These are phyloP conservation scores for Troides oblongomaculatus DNA, from an alignment of 2,888 invertebrate species.

Conservation along the genomic window DNA sequence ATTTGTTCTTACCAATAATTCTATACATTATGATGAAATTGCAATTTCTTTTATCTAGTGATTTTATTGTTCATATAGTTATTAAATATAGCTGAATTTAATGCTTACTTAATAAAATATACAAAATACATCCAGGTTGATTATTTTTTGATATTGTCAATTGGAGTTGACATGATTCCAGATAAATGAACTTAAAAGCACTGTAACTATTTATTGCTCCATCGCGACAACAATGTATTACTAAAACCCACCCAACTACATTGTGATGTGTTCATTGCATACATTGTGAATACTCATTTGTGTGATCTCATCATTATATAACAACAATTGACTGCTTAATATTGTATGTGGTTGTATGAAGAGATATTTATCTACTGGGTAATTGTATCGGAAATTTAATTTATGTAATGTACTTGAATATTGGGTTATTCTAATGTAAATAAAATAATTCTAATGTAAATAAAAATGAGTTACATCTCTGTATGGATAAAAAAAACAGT, in stretches of 20 bases:
- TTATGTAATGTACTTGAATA: neutral
- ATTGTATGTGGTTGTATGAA: neutral
- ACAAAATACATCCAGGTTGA: too few species aligned
- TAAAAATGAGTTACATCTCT: neutral
- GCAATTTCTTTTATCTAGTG: too few species aligned
- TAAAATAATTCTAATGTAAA: neutral
- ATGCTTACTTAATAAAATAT: too few species aligned
- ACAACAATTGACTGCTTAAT: slow-evolving; percentile 2
- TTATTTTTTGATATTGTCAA: too few species aligned
- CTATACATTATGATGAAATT: too few species aligned
- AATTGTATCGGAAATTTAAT: neutral
- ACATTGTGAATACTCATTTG: slow-evolving; percentile 10
- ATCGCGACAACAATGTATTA: slow-evolving; percentile 16
- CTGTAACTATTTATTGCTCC: slow-evolving; percentile 3
- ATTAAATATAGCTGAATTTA: too few species aligned
- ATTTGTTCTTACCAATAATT: too few species aligned
- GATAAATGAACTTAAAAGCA: neutral
- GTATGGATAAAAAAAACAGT: too few species aligned
- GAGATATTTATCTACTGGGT: neutral
- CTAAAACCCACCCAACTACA: slow-evolving; percentile 9
- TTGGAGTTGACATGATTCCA: too few species aligned
- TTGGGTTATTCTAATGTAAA: neutral
- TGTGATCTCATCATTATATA: slow-evolving; percentile 10
- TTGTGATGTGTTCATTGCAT: slow-evolving; percentile 13
- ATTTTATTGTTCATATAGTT: too few species aligned